phyloP scores from a whole-genome alignment of 1,140 invertebrate genomes.

The Rhagoletis pomonella region DNA sequence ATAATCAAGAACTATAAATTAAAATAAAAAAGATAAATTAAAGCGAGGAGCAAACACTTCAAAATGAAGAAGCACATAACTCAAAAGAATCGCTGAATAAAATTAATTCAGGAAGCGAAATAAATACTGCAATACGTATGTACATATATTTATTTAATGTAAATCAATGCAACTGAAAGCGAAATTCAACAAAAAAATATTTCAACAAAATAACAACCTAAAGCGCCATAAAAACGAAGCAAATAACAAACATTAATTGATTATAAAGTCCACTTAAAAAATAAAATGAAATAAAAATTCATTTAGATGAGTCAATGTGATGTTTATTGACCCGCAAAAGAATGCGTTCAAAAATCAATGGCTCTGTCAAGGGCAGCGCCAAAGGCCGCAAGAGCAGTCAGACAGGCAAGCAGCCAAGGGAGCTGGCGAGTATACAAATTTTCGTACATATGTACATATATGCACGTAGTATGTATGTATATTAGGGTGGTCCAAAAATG shows the following conservation, averaged over 20 bases:
- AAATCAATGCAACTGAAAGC: neutral
- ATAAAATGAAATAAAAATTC: neutral
- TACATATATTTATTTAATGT: neutral
- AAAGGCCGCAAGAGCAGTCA: neutral
- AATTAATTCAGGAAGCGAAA: too few relatives aligned
- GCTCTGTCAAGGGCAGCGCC: slow-evolving; percentile 35
- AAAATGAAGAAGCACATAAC: too few relatives aligned
- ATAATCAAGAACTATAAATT: neutral
- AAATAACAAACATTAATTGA: neutral
- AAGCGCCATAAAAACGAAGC: neutral
- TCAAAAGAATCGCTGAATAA: too few relatives aligned
- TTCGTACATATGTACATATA: too few relatives aligned
- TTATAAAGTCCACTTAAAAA: neutral
- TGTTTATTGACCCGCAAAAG: slow-evolving; percentile 14
- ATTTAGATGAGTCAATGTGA: neutral
- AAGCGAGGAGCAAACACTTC: too few relatives aligned
- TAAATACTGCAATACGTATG: too few relatives aligned
- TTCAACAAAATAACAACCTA: too few relatives aligned
- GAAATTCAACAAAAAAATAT: neutral
- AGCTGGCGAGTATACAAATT: neutral
- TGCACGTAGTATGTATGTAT: too few relatives aligned
- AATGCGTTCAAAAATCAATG: neutral
- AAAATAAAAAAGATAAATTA: too few relatives aligned
- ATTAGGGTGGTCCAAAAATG: too few relatives aligned
- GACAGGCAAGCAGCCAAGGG: slow-evolving; percentile 26